Evolutionary conservation across 2,797 vertebrate genomes (phyloP).

Genomic region (Stomatorhinus walkeri): DNA sequence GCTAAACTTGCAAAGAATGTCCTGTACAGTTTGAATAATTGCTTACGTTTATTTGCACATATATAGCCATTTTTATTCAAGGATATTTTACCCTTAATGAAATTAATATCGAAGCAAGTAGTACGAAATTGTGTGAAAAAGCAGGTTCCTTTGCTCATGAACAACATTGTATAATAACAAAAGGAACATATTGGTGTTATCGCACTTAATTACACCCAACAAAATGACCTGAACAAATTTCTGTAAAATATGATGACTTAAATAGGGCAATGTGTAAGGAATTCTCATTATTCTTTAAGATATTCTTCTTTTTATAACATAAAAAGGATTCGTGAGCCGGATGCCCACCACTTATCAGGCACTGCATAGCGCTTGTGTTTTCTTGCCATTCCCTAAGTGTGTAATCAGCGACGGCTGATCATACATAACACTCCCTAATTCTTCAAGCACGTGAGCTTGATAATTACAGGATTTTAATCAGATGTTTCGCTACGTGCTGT

Average conservation of each 20-base stretch:
- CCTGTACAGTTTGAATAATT: neutral
- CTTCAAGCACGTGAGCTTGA: neutral
- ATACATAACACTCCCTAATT: neutral
- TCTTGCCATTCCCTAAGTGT: neutral
- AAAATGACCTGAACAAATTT: slow-evolving; percentile 1
- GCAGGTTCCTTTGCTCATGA: neutral
- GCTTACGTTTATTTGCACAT: neutral
- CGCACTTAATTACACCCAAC: neutral
- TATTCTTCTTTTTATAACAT: neutral
- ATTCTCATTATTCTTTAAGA: neutral
- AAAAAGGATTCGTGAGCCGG: neutral
- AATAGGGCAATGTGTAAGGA: neutral
- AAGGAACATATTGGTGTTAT: neutral
- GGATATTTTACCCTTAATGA: neutral
- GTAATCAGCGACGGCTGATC: neutral
- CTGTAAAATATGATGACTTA: neutral
- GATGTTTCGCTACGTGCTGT: neutral
- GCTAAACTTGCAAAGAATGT: neutral
- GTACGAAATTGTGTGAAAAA: neutral
- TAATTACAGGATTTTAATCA: neutral
- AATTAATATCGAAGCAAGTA: neutral
- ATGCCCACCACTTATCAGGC: neutral
- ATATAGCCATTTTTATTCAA: neutral
- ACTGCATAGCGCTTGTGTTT: neutral
- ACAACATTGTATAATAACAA: neutral